phyloP scores from a whole-genome alignment of 2,113 vertebrate genomes.

The Solea solea region DNA sequence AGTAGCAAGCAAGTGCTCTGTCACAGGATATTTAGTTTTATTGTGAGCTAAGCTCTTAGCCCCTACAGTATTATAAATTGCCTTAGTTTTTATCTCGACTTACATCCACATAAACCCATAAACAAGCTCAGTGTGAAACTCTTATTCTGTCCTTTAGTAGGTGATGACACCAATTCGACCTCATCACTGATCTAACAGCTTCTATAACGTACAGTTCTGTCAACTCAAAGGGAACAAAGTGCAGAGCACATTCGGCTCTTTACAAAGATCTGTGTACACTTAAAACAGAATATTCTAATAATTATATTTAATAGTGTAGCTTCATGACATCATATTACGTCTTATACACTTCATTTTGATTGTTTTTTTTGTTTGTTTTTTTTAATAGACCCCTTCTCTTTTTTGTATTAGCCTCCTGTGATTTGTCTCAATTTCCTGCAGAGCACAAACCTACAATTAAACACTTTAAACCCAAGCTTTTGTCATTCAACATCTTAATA shows the following conservation, averaged over 20 bases:
- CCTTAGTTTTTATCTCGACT: not conserved
- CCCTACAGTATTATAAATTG: not conserved
- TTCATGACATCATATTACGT: no score
- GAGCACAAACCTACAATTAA: not conserved
- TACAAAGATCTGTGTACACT: not conserved
- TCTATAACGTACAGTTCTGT: not conserved
- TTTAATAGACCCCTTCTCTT: not conserved
- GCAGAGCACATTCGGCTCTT: not conserved
- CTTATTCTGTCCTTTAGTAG: not conserved
- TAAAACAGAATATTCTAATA: no score
- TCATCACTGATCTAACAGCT: conserved; percentile 1
- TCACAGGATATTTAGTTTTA: not conserved
- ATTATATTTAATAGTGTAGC: no score
- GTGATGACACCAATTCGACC: not conserved
- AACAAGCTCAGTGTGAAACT: not conserved
- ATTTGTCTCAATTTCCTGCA: conserved; percentile 6
- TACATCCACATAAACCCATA: not conserved
- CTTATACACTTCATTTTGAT: no score
- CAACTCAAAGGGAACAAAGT: not conserved
- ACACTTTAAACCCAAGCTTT: no score
- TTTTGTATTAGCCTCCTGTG: not conserved
- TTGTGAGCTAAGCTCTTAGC: not conserved
- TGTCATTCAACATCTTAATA: not conserved
- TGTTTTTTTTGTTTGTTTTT: no score
- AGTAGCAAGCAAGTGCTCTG: not conserved